A percentile compares a stretch with the other conserved stretches of the same genome.
These are phyloP conservation scores for Apostichopus parvimensis DNA, from an alignment of 35 echinoderm and acorn worm species.

Conservation along the genomic window DNA sequence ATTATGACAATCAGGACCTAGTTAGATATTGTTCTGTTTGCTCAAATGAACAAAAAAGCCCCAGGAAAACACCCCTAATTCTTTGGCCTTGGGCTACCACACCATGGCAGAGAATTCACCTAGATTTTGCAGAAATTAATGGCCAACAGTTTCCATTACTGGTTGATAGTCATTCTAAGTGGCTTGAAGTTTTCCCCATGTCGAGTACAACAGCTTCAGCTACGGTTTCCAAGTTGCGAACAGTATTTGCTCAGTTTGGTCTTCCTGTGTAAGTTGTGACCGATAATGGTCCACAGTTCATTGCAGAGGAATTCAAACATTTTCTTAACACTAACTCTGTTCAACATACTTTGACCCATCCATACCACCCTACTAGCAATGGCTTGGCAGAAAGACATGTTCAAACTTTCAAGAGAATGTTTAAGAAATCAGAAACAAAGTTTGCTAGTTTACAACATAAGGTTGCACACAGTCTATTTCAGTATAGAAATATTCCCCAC, in stretches of 20 bases:
- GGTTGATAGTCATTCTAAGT: conserved; percentile 48
- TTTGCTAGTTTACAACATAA: background rate
- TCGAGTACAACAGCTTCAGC: conserved; percentile 26
- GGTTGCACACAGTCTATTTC: background rate
- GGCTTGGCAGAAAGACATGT: background rate
- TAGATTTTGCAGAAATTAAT: conserved; percentile 50
- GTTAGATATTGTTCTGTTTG: background rate
- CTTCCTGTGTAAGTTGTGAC: conserved; percentile 18
- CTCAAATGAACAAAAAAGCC: background rate
- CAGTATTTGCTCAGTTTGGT: conserved; percentile 34
- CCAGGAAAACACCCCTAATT: background rate
- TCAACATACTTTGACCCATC: background rate
- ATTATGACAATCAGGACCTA: conserved; percentile 22
- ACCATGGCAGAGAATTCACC: conserved; percentile 29
- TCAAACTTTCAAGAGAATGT: background rate
- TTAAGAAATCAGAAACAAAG: background rate
- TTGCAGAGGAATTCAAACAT: background rate
- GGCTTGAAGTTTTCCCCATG: conserved; percentile 53
- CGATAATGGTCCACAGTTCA: no score
- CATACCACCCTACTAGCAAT: background rate
- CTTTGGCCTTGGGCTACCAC: conserved; percentile 33
- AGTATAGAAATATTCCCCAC: background rate
- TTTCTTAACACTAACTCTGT: no score
- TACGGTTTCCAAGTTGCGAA: conserved; percentile 8
- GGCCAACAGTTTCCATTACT: conserved; percentile 38